Evolutionary conservation across 1,140 invertebrate species (phyloP).

Genomic region (Paracyclopina nana): DNA sequence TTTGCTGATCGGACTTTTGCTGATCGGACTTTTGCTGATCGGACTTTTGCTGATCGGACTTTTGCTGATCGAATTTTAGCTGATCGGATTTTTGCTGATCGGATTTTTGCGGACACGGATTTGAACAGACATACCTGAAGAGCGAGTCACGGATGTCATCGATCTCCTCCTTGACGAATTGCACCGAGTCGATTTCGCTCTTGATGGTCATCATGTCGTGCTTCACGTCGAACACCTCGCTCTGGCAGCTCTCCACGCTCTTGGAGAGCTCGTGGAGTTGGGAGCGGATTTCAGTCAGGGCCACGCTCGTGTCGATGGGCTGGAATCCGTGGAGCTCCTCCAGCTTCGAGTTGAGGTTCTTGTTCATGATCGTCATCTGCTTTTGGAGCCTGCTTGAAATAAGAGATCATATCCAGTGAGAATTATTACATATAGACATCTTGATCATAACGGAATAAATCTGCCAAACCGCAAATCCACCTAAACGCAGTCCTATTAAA

Average conservation of each 20-base stretch:
- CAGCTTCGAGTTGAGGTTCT: slow-evolving; percentile 73
- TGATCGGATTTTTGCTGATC: too few relatives aligned
- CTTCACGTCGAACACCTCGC: slow-evolving; percentile 69
- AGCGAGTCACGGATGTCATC: slow-evolving; percentile 72
- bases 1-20: too few relatives aligned
- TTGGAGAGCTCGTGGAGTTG: slow-evolving; percentile 17
- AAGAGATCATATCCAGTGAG: too few relatives aligned
- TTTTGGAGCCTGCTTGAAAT: slow-evolving; percentile 87
- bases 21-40: too few relatives aligned
- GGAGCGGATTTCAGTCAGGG: slow-evolving; percentile 17
- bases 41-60: too few relatives aligned
- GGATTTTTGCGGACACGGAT: too few relatives aligned
- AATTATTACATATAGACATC: too few relatives aligned
- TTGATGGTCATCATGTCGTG: slow-evolving; percentile 81
- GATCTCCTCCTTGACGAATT: slow-evolving; percentile 80
- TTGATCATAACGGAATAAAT: too few relatives aligned
- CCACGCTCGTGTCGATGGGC: slow-evolving; percentile 28
- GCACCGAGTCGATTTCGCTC: slow-evolving; percentile 72
- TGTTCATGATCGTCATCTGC: slow-evolving; percentile 86
- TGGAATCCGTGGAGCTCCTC: slow-evolving; percentile 59
- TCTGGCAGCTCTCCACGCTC: slow-evolving; percentile 71
- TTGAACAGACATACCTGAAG: too few relatives aligned
- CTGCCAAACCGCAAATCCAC: too few relatives aligned
- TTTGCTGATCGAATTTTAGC: too few relatives aligned
- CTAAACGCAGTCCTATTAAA: too few relatives aligned